Evolutionary conservation across 2,888 invertebrate genomes (phyloP), one percentile per base, ranked within the genome.

Genomic region (Gymnoscelis rufifasciata): DNA sequence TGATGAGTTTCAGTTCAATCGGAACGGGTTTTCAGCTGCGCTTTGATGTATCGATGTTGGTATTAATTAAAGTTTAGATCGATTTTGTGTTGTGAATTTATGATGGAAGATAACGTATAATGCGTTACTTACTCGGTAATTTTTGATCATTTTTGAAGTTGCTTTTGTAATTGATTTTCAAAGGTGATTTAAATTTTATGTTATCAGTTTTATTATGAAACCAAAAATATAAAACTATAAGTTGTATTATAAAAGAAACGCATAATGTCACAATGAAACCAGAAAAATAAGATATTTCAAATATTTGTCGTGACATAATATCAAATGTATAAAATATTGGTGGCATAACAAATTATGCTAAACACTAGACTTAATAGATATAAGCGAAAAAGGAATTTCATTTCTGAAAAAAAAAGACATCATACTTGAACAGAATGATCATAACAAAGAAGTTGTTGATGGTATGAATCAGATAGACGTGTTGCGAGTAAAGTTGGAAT

Each of bases 1-100:
- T 75, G 72, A 75, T 68, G 71, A 73, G 65, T 68, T 62, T 56
- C 60, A 65, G 59, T 68, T 52, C 60, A 52, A 40, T 28, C 47
- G 29, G 50, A 38, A 38, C 36, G 43, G 50, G 46, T 54, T 51
- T 33, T 43, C 8, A 8, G 27, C 24, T 19, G 10, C 7, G 60
- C 59, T 51, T 53, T 47, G 35, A 51, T 41, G 49, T 49, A 52
- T 45, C 48, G 55, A 43, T 26, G 28, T 1, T 35, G 33, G 29
- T 31, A 39, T 47, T 39, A 45, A 49, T 51, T 44, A 47, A 37
- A 29, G 43, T 40, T 42, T 24, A 37, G 51, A 43, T 39, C 45
- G 41, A 47, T 48, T 51, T 50, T 35, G 43, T 37, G 45, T 37
- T 36, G 29, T 5, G 19, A 19, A n/a, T n/a, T n/a, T 52, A 36